Conservation (phyloP, 2,113 vertebrate genomes). For the Thamnaconus septentrionalis region DNA sequence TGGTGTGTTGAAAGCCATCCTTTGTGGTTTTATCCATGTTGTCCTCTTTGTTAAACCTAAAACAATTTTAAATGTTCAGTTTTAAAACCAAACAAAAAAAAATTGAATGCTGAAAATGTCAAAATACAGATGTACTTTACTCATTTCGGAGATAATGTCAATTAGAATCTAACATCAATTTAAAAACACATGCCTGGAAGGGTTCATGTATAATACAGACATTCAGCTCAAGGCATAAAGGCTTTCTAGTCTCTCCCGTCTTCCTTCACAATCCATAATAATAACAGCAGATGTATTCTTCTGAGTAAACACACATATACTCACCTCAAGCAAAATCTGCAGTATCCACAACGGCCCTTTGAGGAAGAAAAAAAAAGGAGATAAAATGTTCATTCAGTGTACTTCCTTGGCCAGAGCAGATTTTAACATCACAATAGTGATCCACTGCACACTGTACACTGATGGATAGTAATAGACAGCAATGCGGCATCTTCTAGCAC, state of each 20-base stretch:
- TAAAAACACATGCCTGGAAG: too few species aligned
- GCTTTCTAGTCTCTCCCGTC: too few species aligned
- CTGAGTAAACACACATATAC: neutral
- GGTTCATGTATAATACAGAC: too few species aligned
- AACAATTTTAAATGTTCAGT: neutral
- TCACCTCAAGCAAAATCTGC: constrained; percentile 20
- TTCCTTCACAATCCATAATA: too few species aligned
- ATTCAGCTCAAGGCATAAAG: too few species aligned
- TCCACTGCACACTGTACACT: constrained; percentile 17
- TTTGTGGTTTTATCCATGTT: constrained; percentile 51
- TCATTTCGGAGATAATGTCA: too few species aligned
- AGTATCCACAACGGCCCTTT: constrained; percentile 12
- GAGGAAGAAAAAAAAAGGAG: constrained; percentile 17
- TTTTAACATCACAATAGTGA: constrained; percentile 28
- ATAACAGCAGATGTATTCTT: too few species aligned
- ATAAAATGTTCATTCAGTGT: constrained; percentile 3
- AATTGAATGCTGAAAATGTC: too few species aligned
- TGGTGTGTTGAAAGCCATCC: constrained; percentile 2
- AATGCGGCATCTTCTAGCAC: constrained; percentile 1
- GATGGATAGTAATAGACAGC: neutral
- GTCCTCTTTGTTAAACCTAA: constrained; percentile 10
- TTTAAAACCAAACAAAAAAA: too few species aligned
- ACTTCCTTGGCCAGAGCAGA: constrained; percentile 25
- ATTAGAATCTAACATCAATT: too few species aligned
- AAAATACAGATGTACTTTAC: too few species aligned